Percentiles rank a stretch among this genome's conserved stretches.
Evolutionary conservation across 2,797 vertebrate species (phyloP).

Genomic region (Lagodon rhomboides): DNA sequence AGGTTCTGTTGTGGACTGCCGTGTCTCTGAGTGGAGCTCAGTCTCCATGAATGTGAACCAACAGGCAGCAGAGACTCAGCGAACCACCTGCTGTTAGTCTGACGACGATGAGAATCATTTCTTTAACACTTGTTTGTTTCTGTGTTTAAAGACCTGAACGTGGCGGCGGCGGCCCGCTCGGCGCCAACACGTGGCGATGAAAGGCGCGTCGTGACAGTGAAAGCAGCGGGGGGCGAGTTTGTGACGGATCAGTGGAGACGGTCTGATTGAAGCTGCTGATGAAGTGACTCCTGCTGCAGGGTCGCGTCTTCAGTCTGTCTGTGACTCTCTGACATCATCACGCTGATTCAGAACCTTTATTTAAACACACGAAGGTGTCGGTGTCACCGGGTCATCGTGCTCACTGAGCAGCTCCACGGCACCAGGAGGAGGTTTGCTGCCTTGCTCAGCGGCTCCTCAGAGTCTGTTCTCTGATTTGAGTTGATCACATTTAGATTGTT

Average conservation of each 20-base stretch:
- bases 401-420: too few species aligned
- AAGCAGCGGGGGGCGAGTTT: not conserved
- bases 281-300: slow-evolving; percentile 9
- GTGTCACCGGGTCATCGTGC: too few species aligned
- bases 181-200: not conserved
- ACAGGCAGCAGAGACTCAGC: slow-evolving; percentile 9
- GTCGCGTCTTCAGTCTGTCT: not conserved
- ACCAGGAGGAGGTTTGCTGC: too few species aligned
- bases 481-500: too few species aligned
- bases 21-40: too few species aligned
- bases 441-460: too few species aligned
- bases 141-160: not conserved
- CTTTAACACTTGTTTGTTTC: slow-evolving; percentile 6
- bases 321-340: not conserved
- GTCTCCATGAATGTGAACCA: not conserved
- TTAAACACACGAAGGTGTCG: not conserved
- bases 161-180: not conserved
- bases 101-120: not conserved
- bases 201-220: not conserved
- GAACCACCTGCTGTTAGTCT: slow-evolving; percentile 19
- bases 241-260: slow-evolving; percentile 1
- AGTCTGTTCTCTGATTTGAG: too few species aligned
- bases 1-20: not conserved
- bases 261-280: not conserved
- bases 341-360: not conserved